These are phyloP conservation scores for Cataglyphis cursor DNA, from an alignment of 2,888 invertebrate species.

Conservation along the genomic window DNA sequence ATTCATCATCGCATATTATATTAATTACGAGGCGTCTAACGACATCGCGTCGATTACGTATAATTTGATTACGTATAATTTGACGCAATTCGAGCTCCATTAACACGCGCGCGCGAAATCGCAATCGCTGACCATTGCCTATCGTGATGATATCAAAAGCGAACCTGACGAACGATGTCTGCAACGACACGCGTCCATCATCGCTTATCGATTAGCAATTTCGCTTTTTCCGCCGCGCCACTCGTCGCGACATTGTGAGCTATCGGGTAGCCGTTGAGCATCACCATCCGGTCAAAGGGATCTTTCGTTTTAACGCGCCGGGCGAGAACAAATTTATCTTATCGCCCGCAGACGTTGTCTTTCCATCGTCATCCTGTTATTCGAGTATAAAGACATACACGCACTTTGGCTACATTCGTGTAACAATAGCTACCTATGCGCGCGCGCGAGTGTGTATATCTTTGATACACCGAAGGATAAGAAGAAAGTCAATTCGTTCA, in stretches of 20 bases:
- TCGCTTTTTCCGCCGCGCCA: slow-evolving; percentile 48
- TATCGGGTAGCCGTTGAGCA: slow-evolving; percentile 67
- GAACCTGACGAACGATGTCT: slow-evolving; percentile 3
- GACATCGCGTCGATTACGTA: slow-evolving; percentile 33
- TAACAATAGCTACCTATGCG: not conserved
- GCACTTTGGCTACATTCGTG: not conserved
- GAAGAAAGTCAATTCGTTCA: slow-evolving; percentile 30
- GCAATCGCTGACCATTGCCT: not conserved
- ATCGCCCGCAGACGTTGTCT: slow-evolving; percentile 71
- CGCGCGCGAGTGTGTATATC: not conserved
- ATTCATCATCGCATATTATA: slow-evolving; percentile 43
- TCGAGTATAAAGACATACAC: slow-evolving; percentile 32
- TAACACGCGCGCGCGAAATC: slow-evolving; percentile 12
- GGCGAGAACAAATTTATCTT: slow-evolving; percentile 75
- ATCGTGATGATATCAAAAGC: slow-evolving; percentile 27
- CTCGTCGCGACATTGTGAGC: slow-evolving; percentile 25
- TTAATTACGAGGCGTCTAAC: slow-evolving; percentile 49
- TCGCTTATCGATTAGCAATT: slow-evolving; percentile 58
- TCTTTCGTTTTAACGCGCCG: slow-evolving; percentile 63
- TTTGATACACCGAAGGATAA: not conserved
- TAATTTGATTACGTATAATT: slow-evolving; percentile 25
- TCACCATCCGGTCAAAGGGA: slow-evolving; percentile 59
- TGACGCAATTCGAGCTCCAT: slow-evolving; percentile 33
- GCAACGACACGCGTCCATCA: slow-evolving; percentile 42
- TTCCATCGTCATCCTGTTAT: slow-evolving; percentile 66